Conservation (phyloP, 2,113 vertebrate species). For the Cinclus mexicanus region DNA sequence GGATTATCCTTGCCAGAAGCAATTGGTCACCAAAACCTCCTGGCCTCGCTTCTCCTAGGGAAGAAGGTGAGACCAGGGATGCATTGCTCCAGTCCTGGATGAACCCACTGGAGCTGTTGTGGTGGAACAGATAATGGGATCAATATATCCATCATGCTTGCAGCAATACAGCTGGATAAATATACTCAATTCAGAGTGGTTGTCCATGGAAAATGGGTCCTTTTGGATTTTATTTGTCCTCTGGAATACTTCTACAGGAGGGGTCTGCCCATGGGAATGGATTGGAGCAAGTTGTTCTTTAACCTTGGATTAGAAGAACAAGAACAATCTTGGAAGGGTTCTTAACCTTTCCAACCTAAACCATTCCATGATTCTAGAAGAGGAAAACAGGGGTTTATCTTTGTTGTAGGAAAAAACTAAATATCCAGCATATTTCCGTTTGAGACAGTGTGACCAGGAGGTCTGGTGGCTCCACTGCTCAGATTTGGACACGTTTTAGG, state of each 20-base stretch:
- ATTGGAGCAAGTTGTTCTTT: neutral
- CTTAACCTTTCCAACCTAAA: neutral
- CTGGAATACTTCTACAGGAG: neutral
- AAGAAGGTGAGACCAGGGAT: neutral
- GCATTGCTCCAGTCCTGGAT: rapidly evolving
- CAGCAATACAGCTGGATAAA: rapidly evolving
- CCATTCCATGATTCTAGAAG: neutral
- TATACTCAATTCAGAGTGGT: rapidly evolving
- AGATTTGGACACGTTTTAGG: neutral
- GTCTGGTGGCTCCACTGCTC: neutral
- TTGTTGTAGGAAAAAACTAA: neutral
- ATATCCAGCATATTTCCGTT: rapidly evolving
- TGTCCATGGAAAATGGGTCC: rapidly evolving
- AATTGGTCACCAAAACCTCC: neutral
- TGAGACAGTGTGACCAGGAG: neutral
- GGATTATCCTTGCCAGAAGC: neutral
- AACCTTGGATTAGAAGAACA: neutral
- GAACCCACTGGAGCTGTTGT: rapidly evolving
- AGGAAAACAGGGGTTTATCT: neutral
- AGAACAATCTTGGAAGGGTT: too few relatives aligned
- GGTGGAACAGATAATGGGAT: rapidly evolving
- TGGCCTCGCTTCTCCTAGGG: neutral
- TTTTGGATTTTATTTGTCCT: neutral
- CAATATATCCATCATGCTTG: rapidly evolving
- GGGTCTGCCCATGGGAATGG: neutral